A percentile compares a stretch with the other conserved stretches of the same genome.
phyloP scores from a whole-genome alignment of 1,140 invertebrate species.

The Aradophagus sp. region DNA sequence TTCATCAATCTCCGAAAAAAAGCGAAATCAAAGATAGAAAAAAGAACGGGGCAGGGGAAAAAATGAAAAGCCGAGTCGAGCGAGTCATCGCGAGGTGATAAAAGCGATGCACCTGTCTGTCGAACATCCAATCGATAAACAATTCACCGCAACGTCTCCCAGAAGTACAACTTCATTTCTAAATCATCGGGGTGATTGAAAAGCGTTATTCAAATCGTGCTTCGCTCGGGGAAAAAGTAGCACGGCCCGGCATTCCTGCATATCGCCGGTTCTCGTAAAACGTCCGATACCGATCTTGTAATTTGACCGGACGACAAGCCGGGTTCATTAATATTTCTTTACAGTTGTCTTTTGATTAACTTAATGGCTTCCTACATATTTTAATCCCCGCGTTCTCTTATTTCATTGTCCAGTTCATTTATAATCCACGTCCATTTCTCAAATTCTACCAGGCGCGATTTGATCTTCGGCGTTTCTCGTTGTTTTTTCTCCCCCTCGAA shows the following conservation, averaged over 20 bases:
- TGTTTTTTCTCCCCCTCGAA: conserved; percentile 3
- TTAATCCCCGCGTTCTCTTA: conserved; percentile 30
- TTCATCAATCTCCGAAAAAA: too few species aligned
- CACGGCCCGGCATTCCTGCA: conserved; percentile 26
- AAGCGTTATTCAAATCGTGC: conserved; percentile 27
- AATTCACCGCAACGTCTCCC: not conserved
- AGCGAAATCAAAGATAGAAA: too few species aligned
- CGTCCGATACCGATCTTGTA: conserved; percentile 32
- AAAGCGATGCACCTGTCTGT: not conserved
- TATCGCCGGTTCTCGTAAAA: conserved; percentile 24
- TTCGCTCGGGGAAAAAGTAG: conserved; percentile 32
- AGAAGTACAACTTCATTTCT: conserved; percentile 18
- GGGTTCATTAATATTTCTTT: conserved; percentile 38
- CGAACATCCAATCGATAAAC: conserved; percentile 10
- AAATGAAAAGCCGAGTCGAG: too few species aligned
- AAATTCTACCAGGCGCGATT: conserved; percentile 25
- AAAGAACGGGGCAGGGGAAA: too few species aligned
- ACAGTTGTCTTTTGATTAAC: conserved; percentile 38
- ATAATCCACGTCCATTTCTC: conserved; percentile 25
- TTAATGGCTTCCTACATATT: conserved; percentile 42
- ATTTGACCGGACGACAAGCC: conserved; percentile 27
- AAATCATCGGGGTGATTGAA: conserved; percentile 11
- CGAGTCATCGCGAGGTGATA: not conserved
- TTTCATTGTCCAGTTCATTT: conserved; percentile 38
- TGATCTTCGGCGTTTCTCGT: conserved; percentile 25